Base-by-base conservation (phyloP, 2,797 vertebrate genomes). In the Gorsachius magnificus region DNA sequence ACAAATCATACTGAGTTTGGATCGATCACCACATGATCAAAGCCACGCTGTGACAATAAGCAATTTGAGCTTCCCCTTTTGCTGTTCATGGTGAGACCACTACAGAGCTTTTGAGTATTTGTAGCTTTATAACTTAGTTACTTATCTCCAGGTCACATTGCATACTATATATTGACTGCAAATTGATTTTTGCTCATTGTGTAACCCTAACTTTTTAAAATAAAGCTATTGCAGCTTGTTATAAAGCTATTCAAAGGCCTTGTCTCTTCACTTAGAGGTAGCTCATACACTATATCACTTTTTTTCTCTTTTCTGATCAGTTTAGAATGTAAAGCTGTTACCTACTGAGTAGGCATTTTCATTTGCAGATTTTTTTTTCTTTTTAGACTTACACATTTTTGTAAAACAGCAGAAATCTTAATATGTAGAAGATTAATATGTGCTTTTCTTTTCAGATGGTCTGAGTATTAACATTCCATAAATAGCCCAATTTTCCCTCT, bases 401-500 rank as follows among this genome's bases (percentile, higher is more conserved):
- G 14, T 68, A 80, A 95, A 85, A 70, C 33, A 83, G 58, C 0
- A 0, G 58, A 83, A 92, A 57, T 94, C 36, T 75, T 74, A 60
- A 71, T 72, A 84, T 35, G 15, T 87, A 35, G 84, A 84, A 92
- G 29, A 92, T 80, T 92, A 95, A 60, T 71, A 71, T 61, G 13
- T 61, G 9, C 48, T 83, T 85, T 91, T 88, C 77, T 76, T 86
- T 94, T 94, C 80, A 90, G 68, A 90, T 87, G 28, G 15, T 80
- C 41, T 83, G 79, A 58, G 54, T 33, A 89, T 95, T 97, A 96
- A 64, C 56, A 88, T 94, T 95, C 87, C 72, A 83, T 46, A 95
- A 97, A 97, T 94, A 95, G 26, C 63, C 72, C 41, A 46, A 3
- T 87, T 97, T 96, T 75, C 60, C 66, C 91, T 92, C 91, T 92